A percentile compares a stretch with the other conserved stretches of the same genome.
Conservation (phyloP, 1,140 invertebrate species). For the Tetramorium parvispinum region DNA sequence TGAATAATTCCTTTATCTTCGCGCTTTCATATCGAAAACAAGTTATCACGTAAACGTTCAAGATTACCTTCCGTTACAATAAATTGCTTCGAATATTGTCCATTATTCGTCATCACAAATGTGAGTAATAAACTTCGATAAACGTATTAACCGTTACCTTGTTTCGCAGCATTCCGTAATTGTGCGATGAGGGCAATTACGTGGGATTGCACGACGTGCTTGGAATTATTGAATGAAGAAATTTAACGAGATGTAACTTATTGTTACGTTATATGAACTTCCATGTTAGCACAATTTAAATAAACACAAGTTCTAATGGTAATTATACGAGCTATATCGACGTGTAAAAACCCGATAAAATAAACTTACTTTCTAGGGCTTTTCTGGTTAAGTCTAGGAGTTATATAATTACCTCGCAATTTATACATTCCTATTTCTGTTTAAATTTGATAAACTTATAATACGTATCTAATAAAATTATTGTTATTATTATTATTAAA, state of each 20-base stretch:
- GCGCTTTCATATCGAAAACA: neutral
- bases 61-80: constrained; percentile 36
- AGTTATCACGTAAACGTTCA: neutral
- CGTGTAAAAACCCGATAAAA: neutral
- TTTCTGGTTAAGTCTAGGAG: neutral
- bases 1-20: neutral
- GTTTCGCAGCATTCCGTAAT: constrained; percentile 49
- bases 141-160: constrained; percentile 46
- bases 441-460: neutral
- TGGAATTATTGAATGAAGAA: constrained; percentile 41
- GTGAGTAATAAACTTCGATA: constrained; percentile 53
- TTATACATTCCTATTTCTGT: neutral
- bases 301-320: neutral
- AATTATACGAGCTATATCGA: neutral
- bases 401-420: too few relatives aligned
- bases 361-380: neutral
- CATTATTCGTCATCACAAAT: constrained; percentile 50
- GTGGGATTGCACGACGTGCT: constrained; percentile 10
- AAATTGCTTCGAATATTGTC: constrained; percentile 45
- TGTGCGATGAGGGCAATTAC: constrained; percentile 44
- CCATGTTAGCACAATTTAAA: neutral
- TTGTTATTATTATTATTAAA: neutral
- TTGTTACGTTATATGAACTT: constrained; percentile 9
- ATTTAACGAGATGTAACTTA: constrained; percentile 41
- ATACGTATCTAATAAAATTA: neutral